These are phyloP conservation scores for Scleropages formosus DNA, from an alignment of 2,797 vertebrate species.

Conservation along the genomic window DNA sequence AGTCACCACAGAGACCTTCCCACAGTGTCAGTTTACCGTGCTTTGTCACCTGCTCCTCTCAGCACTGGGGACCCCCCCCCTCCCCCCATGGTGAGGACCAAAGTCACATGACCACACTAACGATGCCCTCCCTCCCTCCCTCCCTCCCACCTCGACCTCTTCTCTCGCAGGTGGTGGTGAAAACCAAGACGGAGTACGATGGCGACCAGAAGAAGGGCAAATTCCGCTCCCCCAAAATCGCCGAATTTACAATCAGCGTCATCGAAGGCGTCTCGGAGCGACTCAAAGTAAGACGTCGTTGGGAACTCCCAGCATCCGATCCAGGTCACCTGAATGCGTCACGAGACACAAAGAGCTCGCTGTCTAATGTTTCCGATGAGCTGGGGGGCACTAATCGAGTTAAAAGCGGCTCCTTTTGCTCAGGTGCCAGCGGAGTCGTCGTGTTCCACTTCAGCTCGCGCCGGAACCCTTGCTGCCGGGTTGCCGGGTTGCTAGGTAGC, in stretches of 20 bases:
- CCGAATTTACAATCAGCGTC: conserved; percentile 92
- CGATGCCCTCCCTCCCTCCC: conserved; percentile 36
- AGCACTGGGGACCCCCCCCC: too few species aligned
- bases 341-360: too few species aligned
- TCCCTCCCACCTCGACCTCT: too few species aligned
- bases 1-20: not conserved
- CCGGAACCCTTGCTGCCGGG: conserved; percentile 35
- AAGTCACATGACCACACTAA: not conserved
- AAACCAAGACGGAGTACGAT: conserved; percentile 91
- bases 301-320: too few species aligned
- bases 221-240: conserved; percentile 82
- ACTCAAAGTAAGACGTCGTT: conserved; percentile 80
- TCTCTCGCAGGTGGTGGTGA: conserved; percentile 91
- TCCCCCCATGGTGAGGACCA: not conserved
- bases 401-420: too few species aligned
- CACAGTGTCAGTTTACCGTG: not conserved
- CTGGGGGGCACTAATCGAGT: too few species aligned
- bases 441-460: not conserved
- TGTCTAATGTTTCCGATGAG: too few species aligned
- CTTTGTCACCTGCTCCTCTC: not conserved
- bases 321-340: too few species aligned
- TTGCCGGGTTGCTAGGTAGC: conserved; percentile 69
- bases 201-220: conserved; percentile 84
- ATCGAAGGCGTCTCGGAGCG: conserved; percentile 88
- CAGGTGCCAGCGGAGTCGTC: too few species aligned